Conservation (phyloP, 23 tunicate species). For the Oikopleura vanhoeffeni region DNA sequence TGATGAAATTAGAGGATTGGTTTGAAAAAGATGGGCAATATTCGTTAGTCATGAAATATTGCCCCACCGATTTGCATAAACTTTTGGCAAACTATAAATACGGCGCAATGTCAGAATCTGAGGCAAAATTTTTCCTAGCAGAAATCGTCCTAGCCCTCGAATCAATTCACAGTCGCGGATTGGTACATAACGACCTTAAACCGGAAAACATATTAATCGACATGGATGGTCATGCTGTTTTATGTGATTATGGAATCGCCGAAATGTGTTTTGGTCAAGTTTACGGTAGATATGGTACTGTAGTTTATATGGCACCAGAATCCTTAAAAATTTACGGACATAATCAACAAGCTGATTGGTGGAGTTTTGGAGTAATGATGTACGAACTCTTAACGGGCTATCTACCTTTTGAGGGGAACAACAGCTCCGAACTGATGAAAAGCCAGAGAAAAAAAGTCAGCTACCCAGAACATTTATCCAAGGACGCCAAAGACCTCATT, state of each 20-base stretch:
- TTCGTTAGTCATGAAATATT: neutral
- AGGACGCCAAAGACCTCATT: neutral
- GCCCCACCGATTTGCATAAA: neutral
- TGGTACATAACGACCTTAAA: neutral
- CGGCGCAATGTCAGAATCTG: neutral
- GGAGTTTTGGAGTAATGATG: neutral
- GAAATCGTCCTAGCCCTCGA: conserved; percentile 4
- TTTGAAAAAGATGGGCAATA: neutral
- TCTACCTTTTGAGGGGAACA: neutral
- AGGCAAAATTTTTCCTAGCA: neutral
- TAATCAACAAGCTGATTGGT: neutral
- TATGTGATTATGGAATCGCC: neutral
- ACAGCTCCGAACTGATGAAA: neutral
- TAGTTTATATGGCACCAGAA: conserved; percentile 10
- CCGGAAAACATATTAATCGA: neutral
- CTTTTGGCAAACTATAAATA: neutral
- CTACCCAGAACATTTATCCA: neutral
- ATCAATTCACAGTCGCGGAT: neutral
- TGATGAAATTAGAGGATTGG: neutral
- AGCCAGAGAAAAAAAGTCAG: neutral
- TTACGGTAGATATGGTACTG: neutral
- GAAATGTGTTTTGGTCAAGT: neutral
- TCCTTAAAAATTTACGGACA: neutral
- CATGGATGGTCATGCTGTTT: neutral
- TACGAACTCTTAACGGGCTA: neutral